Evolutionary conservation across 2,797 vertebrate genomes (phyloP).

Genomic region (Schizothorax lantsangensis): DNA sequence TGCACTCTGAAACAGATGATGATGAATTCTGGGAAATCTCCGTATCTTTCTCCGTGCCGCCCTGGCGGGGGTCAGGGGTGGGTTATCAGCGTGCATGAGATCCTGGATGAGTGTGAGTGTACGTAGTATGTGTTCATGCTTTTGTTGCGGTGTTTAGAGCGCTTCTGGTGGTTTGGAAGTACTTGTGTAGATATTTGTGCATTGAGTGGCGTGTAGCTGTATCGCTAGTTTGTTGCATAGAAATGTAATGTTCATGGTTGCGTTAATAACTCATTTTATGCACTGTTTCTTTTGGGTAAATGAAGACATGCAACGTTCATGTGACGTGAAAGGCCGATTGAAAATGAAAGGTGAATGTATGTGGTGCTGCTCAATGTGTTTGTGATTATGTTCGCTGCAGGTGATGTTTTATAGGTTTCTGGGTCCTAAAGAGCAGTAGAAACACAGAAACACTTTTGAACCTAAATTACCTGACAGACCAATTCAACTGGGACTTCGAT

Average conservation of each 20-base stretch:
- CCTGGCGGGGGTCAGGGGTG: constrained; percentile 46
- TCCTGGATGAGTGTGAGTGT: constrained; percentile 36
- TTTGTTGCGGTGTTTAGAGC: constrained; percentile 60
- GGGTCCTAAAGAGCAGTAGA: constrained; percentile 14
- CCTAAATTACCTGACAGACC: constrained; percentile 27
- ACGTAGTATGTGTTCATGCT: constrained; percentile 58
- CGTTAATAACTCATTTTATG: constrained; percentile 4
- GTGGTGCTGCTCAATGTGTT: neutral
- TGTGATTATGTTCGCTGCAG: constrained; percentile 11
- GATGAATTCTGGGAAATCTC: constrained; percentile 82
- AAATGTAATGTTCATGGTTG: constrained; percentile 52
- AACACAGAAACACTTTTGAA: constrained; percentile 16
- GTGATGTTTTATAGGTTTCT: constrained; percentile 21
- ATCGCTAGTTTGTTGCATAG: constrained; percentile 70
- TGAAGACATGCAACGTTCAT: constrained; percentile 10
- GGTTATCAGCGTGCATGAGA: constrained; percentile 52
- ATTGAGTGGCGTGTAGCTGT: constrained; percentile 53
- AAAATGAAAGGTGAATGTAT: neutral
- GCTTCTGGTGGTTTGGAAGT: constrained; percentile 62
- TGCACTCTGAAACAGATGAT: constrained; percentile 64
- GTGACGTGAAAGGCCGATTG: neutral
- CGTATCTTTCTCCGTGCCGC: constrained; percentile 77
- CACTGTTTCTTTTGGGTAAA: neutral
- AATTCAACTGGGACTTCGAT: constrained; percentile 32
- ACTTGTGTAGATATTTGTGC: constrained; percentile 54